Conservation (phyloP, 2,797 vertebrate genomes). For the Microcaecilia unicolor region DNA sequence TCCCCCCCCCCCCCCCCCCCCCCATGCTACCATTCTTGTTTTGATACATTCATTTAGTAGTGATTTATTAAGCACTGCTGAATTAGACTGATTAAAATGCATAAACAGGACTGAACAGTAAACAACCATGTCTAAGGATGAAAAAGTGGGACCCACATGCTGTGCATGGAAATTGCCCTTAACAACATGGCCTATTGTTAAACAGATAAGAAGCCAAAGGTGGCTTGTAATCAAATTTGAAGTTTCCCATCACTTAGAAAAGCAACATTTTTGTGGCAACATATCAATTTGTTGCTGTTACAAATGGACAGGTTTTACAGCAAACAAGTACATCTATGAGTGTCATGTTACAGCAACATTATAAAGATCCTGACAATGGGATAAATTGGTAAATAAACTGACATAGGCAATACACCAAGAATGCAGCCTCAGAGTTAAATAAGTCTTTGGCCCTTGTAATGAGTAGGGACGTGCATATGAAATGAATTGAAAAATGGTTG, state of each 20-base stretch:
- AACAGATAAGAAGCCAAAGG: slow-evolving; percentile 91
- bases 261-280: slow-evolving; percentile 60
- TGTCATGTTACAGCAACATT: too few relatives aligned
- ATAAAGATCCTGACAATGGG: too few relatives aligned
- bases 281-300: slow-evolving; percentile 65
- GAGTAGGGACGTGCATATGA: too few relatives aligned
- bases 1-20: too few relatives aligned
- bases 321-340: slow-evolving; percentile 43
- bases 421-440: too few relatives aligned
- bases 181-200: slow-evolving; percentile 92
- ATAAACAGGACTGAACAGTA: slow-evolving; percentile 80
- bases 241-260: slow-evolving; percentile 80
- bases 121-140: slow-evolving; percentile 86
- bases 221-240: slow-evolving; percentile 99
- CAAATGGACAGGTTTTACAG: slow-evolving; percentile 54
- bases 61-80: slow-evolving; percentile 67
- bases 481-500: too few relatives aligned
- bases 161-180: slow-evolving; percentile 98
- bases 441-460: too few relatives aligned
- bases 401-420: too few relatives aligned
- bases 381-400: too few relatives aligned
- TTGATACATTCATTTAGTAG: slow-evolving; percentile 53
- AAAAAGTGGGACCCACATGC: slow-evolving; percentile 85
- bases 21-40: slow-evolving; percentile 56
- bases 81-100: slow-evolving; percentile 69